Percentiles rank a stretch among this genome's conserved stretches.
These are phyloP conservation scores for Trochalopteron elliotii DNA, from an alignment of 2,113 vertebrate genomes.

Conservation along the genomic window DNA sequence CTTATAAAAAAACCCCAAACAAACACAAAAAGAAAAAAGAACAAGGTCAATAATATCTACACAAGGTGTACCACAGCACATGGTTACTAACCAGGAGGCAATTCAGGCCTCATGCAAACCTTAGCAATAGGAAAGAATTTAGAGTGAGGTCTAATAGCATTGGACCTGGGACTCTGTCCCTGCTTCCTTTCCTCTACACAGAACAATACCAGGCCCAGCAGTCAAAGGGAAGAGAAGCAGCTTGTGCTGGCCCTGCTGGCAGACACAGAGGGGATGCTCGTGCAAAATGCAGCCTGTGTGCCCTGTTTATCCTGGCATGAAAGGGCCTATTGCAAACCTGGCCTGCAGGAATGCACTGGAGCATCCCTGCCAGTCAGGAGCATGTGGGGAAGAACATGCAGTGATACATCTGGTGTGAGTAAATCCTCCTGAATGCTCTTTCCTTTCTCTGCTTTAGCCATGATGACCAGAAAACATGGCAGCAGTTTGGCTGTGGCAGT, in stretches of 20 bases:
- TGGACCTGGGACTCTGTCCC: neutral
- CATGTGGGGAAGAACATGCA: neutral
- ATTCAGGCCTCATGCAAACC: neutral
- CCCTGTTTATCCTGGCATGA: neutral
- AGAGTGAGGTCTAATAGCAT: neutral
- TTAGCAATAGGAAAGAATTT: neutral
- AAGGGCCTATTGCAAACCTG: neutral
- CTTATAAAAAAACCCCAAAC: neutral
- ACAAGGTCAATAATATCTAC: neutral
- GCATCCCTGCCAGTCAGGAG: neutral
- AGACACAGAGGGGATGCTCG: neutral
- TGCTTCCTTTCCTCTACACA: neutral
- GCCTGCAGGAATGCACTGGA: neutral
- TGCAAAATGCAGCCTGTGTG: neutral
- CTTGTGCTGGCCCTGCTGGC: neutral
- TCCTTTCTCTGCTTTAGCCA: neutral
- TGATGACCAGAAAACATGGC: rapidly evolving
- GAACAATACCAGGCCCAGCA: neutral
- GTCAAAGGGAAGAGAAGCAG: neutral
- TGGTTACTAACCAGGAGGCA: neutral
- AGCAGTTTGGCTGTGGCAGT: neutral
- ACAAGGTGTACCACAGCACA: neutral
- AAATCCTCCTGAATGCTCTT: neutral
- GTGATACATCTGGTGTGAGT: neutral
- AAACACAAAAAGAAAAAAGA: neutral